Evolutionary conservation across 1,140 invertebrate genomes (phyloP).

Genomic region (Camponotus pennsylvanicus): DNA sequence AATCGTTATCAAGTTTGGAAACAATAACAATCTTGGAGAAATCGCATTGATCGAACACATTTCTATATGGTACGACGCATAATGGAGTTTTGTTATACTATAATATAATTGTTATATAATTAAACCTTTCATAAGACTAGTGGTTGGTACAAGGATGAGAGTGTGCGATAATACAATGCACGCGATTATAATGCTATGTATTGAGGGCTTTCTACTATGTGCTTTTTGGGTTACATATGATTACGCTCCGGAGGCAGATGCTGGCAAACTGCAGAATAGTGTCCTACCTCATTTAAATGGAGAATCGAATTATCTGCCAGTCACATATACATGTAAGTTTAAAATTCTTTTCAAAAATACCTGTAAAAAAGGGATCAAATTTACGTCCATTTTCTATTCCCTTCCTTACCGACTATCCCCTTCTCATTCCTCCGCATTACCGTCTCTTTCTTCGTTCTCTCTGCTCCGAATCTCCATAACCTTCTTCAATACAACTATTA

Average conservation of each 20-base stretch:
- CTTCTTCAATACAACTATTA: too few species aligned
- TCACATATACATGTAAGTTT: slow-evolving; percentile 82
- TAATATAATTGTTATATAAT: too few species aligned
- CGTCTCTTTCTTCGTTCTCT: too few species aligned
- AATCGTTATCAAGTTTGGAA: background rate
- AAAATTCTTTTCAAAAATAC: background rate
- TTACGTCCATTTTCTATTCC: too few species aligned
- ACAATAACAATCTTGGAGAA: background rate
- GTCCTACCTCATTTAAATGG: slow-evolving; percentile 80
- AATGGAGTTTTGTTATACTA: background rate
- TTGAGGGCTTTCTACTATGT: slow-evolving; percentile 81
- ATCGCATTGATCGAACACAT: background rate
- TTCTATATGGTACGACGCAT: background rate
- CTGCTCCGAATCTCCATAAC: too few species aligned
- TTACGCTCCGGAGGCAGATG: slow-evolving; percentile 80
- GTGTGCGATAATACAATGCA: slow-evolving; percentile 53
- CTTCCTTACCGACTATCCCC: too few species aligned
- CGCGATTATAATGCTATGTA: slow-evolving; percentile 79
- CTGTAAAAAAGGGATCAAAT: too few species aligned
- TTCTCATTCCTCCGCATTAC: too few species aligned
- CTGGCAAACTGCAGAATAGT: slow-evolving; percentile 77
- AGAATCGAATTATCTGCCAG: slow-evolving; percentile 75
- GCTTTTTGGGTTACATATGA: slow-evolving; percentile 81
- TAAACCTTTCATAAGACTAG: too few species aligned
- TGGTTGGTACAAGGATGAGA: background rate